These are phyloP conservation scores for Hippotragus niger DNA, from an alignment of 2,113 vertebrate species.

Conservation along the genomic window DNA sequence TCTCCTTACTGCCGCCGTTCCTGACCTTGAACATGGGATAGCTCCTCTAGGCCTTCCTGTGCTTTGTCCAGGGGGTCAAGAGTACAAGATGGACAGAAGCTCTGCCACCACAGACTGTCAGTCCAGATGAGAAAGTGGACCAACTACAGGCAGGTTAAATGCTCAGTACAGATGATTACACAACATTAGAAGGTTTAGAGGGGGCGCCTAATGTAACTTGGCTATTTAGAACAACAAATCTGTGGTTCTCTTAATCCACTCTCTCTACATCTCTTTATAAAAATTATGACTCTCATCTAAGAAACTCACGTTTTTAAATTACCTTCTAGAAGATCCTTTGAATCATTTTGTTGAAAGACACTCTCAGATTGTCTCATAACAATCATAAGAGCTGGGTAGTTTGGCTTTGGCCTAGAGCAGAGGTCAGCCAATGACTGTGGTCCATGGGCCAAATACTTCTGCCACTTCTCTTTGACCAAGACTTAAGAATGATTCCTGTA, in stretches of 20 bases:
- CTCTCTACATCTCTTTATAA: background rate
- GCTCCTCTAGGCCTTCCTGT: too few relatives aligned
- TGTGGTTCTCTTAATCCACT: background rate
- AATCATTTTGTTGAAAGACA: background rate
- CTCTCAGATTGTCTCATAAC: background rate
- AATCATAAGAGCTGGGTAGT: background rate
- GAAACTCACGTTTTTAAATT: background rate
- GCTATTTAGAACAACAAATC: background rate
- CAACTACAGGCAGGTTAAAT: background rate
- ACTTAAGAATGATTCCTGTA: background rate
- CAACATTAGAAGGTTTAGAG: accelerated
- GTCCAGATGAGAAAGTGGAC: accelerated
- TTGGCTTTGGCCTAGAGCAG: background rate
- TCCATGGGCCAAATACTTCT: background rate
- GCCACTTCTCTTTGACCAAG: background rate
- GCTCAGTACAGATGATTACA: background rate
- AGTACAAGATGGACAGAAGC: background rate
- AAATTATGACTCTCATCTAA: background rate
- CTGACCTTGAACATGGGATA: too few relatives aligned
- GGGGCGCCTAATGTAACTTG: background rate
- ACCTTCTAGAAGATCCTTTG: background rate
- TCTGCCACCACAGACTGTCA: background rate
- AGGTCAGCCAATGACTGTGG: accelerated
- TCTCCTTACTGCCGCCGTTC: too few relatives aligned
- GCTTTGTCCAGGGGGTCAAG: background rate